Conservation (phyloP, 2,797 vertebrate species). For the Garrulus glandarius region DNA sequence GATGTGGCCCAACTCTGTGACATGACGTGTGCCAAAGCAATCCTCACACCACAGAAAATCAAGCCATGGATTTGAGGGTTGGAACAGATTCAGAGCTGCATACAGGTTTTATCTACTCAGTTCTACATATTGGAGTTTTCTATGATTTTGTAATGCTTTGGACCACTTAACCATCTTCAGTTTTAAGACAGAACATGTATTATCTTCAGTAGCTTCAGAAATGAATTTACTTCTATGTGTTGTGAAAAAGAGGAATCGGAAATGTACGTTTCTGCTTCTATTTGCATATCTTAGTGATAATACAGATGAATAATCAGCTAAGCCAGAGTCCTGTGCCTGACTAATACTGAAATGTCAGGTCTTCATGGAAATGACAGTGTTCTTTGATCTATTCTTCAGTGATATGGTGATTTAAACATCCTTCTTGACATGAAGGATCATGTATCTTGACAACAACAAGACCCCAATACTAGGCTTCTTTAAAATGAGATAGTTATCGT, state of each 20-base stretch:
- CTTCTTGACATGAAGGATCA: neutral
- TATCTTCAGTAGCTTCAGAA: neutral
- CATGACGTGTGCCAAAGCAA: neutral
- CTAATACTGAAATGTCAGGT: neutral
- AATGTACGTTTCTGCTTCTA: neutral
- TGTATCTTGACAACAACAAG: neutral
- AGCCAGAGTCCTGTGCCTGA: neutral
- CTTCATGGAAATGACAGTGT: neutral
- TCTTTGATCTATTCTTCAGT: neutral
- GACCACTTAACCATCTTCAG: neutral
- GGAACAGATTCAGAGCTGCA: neutral
- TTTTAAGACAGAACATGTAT: neutral
- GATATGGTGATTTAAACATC: neutral
- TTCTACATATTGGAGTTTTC: neutral
- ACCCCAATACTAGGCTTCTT: neutral
- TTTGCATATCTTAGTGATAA: neutral
- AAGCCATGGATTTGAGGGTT: neutral
- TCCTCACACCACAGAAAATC: neutral
- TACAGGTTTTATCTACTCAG: neutral
- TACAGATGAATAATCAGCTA: neutral
- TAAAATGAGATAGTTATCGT: neutral
- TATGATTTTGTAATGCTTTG: neutral
- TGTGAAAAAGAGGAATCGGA: neutral
- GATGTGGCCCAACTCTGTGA: constrained; percentile 33
- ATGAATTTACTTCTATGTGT: neutral